Evolutionary conservation across 1,140 invertebrate species (phyloP), one percentile per base, ranked within the genome.

Genomic region (Bradysia coprophila): DNA sequence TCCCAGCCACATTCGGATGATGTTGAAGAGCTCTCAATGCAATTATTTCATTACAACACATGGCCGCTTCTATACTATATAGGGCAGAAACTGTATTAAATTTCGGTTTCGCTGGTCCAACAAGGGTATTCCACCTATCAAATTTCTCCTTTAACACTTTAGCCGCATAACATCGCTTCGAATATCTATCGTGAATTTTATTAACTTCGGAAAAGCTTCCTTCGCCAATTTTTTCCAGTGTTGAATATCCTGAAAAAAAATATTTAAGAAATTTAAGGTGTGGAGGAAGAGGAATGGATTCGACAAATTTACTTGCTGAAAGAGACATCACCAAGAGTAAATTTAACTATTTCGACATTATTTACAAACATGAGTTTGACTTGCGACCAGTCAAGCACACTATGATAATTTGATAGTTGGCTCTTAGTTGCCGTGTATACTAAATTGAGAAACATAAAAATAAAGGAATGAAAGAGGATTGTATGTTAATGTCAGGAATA

Each of bases 161-260:
- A 24, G 72, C 75, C 4, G 76, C 76, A 51, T 67, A 72, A 24
- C 65, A 56, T 23, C 56, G 51, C 34, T 68, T 69, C 46, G 65
- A 68, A 46, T 62, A 52, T 44, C 65, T 58, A 44, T 73, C 62
- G 51, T 75, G 65, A 55, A 75, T 76, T 66, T 74, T 75, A 39
- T 76, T 55, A 13, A 80, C 76, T 48, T 78, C 75, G 0, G 76
- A 76, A 59, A 78, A 80, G 10, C 75, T 74, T 5, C 76, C 76
- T 60, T 72, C 68, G 0, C 71, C 69, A 43, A 72, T 69, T 67
- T 76, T 76, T 22, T 68, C 57, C 40, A 76, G 46, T 44, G 76
- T 62, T 56, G 68, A 67, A 52, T 75, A 79, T 48, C 69, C 72
- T 74, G 42, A 38, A 54, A 49, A 46, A 23, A 51, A 43, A 47